These are phyloP conservation scores for Darevskia nairensis DNA, from an alignment of 2,797 vertebrate species.

Conservation along the genomic window DNA sequence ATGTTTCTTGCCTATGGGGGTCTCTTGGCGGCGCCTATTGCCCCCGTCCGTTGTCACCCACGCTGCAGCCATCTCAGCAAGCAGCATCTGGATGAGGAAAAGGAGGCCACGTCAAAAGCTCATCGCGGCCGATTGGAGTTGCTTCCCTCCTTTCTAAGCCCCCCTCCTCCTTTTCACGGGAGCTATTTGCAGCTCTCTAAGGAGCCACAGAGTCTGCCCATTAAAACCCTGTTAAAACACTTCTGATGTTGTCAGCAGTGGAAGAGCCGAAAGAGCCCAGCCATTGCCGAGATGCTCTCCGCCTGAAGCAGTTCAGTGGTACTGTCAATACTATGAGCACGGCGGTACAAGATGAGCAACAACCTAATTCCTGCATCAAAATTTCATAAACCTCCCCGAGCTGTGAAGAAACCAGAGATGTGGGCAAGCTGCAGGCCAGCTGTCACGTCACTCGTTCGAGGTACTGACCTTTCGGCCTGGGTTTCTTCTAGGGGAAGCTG, in stretches of 20 bases:
- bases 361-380: slow-evolving; percentile 98
- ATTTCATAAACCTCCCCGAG: slow-evolving; percentile 89
- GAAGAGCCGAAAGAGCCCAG: slow-evolving; percentile 86
- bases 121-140: slow-evolving; percentile 79
- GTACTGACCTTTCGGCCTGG: slow-evolving; percentile 79
- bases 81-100: slow-evolving; percentile 80
- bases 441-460: slow-evolving; percentile 73
- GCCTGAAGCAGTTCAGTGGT: slow-evolving; percentile 85
- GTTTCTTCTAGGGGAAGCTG: slow-evolving; percentile 15
- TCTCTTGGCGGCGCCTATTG: slow-evolving; percentile 37
- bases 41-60: slow-evolving; percentile 47
- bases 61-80: slow-evolving; percentile 71
- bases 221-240: slow-evolving; percentile 99
- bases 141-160: slow-evolving; percentile 1
- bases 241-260: slow-evolving; percentile 96
- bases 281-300: slow-evolving; percentile 85
- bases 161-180: slow-evolving; percentile 74
- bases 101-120: slow-evolving; percentile 87
- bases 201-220: slow-evolving; percentile 88
- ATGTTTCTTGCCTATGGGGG: neutral
- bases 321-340: slow-evolving; percentile 98
- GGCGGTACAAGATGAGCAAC: slow-evolving; percentile 97
- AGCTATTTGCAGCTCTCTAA: slow-evolving; percentile 92
- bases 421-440: slow-evolving; percentile 69
- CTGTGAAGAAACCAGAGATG: slow-evolving; percentile 72